Evolutionary conservation across 1,140 invertebrate species (phyloP), one percentile per base, ranked within the genome.

Genomic region (Pectinophora gossypiella): DNA sequence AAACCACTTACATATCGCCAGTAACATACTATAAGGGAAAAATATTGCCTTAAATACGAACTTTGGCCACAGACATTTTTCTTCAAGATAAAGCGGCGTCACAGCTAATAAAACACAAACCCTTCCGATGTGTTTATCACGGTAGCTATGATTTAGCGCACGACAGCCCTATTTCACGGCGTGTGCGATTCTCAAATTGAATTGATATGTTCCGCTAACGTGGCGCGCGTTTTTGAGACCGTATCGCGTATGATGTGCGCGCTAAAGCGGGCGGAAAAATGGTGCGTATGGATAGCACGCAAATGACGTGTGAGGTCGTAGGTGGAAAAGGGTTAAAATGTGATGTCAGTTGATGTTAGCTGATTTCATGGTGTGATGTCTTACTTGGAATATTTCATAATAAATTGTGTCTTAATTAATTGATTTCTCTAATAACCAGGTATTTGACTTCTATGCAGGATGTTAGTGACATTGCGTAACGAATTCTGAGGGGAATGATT

Each of bases 121-220:
- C 69, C 71, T 68, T 71, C 72, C 64, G 64, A 68, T 68, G 68
- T 75, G 76, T 84, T 84, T 81, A 81, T 81, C 74, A 68, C 62
- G 56, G 53, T 46, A n/a, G 49, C 59, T 63, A 73, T 79, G 78
- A 82, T 76, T 83, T 79, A 82, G 67, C 65, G 59, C 47, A 22
- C 51, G 71, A 72, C 69, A 76, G 69, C 61, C 67, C 72, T 66
- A 75, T 79, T 74, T 83, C 76, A 79, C 72, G 68, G 68, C 62
- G 61, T 65, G 59, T 57, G 66, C 64, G 68, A 62, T 70, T 65
- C 62, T 9, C 61, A 82, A 85, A 85, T 85, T 85, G 81, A 85
- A 85, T 79, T 85, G 81, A 82, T 85, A 85, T 76, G 76, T 80
- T 76, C 71, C 68, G 71, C 67, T 73, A 71, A 70, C 75, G 68